Conservation (phyloP, 2,888 invertebrate genomes). For the Dynastes hyllus region DNA sequence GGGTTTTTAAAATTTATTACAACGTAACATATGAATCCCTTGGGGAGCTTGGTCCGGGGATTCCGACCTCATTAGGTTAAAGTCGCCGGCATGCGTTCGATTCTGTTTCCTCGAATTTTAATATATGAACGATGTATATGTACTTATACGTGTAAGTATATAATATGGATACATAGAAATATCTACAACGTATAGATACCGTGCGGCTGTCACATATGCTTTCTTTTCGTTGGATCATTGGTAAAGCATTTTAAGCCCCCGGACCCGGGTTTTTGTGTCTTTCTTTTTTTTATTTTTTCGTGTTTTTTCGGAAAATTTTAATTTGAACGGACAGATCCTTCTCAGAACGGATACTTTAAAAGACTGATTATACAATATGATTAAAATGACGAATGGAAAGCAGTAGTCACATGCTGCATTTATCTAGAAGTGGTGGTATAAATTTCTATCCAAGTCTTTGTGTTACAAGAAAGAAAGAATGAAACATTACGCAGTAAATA, state of each 20-base stretch:
- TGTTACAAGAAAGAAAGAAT: background rate
- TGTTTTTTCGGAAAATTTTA: constrained; percentile 45
- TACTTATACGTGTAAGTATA: constrained; percentile 4
- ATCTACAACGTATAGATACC: constrained; percentile 17
- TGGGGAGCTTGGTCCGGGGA: too few species aligned
- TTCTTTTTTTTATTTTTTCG: constrained; percentile 38
- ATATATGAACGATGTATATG: constrained; percentile 23
- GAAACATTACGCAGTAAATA: background rate
- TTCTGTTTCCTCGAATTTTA: constrained; percentile 42
- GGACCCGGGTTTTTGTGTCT: constrained; percentile 43
- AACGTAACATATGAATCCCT: constrained; percentile 19
- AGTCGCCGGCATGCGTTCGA: constrained; percentile 30
- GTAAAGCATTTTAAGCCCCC: constrained; percentile 37
- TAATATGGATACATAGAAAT: constrained; percentile 11
- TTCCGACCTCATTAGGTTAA: constrained; percentile 35
- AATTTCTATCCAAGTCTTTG: background rate
- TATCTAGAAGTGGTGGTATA: background rate
- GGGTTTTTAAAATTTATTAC: constrained; percentile 4
- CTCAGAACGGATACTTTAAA: constrained; percentile 32
- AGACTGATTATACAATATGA: constrained; percentile 20
- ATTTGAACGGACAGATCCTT: constrained; percentile 40
- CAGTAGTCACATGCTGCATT: constrained; percentile 7
- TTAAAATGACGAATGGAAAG: constrained; percentile 24
- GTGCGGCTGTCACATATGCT: constrained; percentile 39
- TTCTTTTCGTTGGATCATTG: constrained; percentile 40